These are phyloP conservation scores for Mesocricetus auratus DNA, from an alignment of 2,113 vertebrate genomes.

Conservation along the genomic window DNA sequence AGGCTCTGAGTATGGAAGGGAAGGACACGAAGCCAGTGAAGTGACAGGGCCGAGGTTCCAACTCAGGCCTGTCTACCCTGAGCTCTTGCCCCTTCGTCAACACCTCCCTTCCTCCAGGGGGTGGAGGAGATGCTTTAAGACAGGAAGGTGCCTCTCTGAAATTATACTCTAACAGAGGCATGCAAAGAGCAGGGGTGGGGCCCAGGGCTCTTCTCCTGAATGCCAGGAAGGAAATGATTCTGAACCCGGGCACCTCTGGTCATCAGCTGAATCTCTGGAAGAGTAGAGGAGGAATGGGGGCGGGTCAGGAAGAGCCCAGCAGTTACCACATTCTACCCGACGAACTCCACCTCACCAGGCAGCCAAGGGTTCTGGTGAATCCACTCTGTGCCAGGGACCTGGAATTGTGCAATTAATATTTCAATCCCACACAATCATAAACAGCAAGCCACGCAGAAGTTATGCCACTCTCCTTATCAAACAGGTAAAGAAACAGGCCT, in stretches of 20 bases:
- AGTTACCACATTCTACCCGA: not conserved
- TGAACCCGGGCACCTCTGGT: slow-evolving; percentile 7
- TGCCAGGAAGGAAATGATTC: slow-evolving; percentile 26
- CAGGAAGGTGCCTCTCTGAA: slow-evolving; percentile 22
- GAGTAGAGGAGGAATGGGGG: not conserved
- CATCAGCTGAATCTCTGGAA: not conserved
- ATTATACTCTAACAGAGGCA: not conserved
- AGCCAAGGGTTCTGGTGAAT: not conserved
- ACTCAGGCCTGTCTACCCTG: not conserved
- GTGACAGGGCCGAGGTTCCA: not conserved
- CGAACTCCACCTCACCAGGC: not conserved
- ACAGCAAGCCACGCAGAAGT: not conserved
- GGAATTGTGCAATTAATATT: not conserved
- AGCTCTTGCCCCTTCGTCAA: not conserved
- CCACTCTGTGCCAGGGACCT: not conserved
- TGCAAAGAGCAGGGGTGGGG: not conserved
- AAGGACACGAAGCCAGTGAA: not conserved
- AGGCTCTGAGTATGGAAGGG: not conserved
- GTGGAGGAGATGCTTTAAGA: slow-evolving; percentile 6
- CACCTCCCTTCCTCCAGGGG: not conserved
- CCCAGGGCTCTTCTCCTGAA: not conserved
- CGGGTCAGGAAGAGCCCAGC: not conserved
- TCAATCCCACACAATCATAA: not conserved
- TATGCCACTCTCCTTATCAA: not conserved
- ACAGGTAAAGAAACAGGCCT: not conserved